Evolutionary conservation across 2,888 invertebrate species (phyloP).

Genomic region (Rhopalosiphum nymphaeae): DNA sequence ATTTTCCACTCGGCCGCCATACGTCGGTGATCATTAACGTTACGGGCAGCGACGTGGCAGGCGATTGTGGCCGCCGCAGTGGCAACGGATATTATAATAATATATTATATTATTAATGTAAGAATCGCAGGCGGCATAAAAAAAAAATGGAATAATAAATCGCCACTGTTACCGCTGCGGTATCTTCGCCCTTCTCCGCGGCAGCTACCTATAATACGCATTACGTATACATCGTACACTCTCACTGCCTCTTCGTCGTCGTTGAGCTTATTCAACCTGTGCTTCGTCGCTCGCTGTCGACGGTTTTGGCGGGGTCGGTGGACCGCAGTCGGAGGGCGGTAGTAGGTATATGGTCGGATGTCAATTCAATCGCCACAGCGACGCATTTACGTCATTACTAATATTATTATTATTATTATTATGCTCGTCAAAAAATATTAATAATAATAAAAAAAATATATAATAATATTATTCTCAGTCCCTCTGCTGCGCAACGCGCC

Average conservation of each 20-base stretch:
- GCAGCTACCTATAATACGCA: background rate
- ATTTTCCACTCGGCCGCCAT: background rate
- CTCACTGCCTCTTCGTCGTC: background rate
- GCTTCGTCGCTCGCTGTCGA: background rate
- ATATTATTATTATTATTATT: slow-evolving; percentile 33
- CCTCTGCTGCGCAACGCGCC: background rate
- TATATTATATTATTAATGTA: background rate
- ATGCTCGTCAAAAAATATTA: slow-evolving; percentile 37
- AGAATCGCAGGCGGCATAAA: background rate
- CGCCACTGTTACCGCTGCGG: slow-evolving; percentile 10
- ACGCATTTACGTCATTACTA: slow-evolving; percentile 40
- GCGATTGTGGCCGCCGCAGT: background rate
- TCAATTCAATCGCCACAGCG: slow-evolving; percentile 31
- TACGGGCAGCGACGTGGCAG: background rate
- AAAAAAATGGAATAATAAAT: background rate
- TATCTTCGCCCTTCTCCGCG: background rate
- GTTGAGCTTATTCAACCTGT: background rate
- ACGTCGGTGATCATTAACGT: background rate
- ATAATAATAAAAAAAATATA: slow-evolving; percentile 25
- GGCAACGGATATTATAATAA: background rate
- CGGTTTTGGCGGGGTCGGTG: background rate
- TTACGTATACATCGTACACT: too few species aligned
- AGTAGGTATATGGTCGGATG: background rate
- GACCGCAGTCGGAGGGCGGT: background rate
- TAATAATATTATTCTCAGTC: slow-evolving; percentile 26